Conservation (phyloP, 2,113 vertebrate genomes). For the Acinonyx jubatus region DNA sequence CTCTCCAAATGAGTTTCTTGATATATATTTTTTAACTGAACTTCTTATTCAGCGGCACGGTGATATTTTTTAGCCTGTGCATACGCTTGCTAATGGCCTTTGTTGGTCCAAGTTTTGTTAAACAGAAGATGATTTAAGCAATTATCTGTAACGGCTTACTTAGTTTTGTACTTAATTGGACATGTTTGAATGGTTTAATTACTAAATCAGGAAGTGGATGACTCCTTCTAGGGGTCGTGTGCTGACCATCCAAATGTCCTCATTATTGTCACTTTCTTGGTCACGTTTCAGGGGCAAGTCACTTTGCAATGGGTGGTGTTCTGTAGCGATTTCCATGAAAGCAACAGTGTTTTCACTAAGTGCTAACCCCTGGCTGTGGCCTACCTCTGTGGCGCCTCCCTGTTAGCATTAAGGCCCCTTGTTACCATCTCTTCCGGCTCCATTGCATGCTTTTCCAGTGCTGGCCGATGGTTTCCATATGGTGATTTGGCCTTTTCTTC, state of each 20-base stretch:
- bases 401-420: neutral
- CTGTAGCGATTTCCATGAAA: neutral
- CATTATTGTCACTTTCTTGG: neutral
- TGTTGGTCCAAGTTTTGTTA: constrained; percentile 28
- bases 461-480: neutral
- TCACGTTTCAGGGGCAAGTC: neutral
- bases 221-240: neutral
- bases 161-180: neutral
- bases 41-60: constrained; percentile 23
- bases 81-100: neutral
- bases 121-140: neutral
- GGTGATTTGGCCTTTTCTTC: neutral
- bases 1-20: constrained; percentile 58
- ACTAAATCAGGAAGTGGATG: neutral
- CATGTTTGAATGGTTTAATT: neutral
- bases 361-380: neutral
- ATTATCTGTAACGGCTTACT: neutral
- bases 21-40: constrained; percentile 18
- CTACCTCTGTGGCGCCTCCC: neutral
- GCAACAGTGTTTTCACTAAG: neutral
- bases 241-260: neutral
- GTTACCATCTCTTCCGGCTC: neutral
- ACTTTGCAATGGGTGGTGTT: neutral
- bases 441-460: neutral
- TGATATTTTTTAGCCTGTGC: neutral